Conservation (phyloP, 2,888 invertebrate species). For the Ornithoptera alexandrae region DNA sequence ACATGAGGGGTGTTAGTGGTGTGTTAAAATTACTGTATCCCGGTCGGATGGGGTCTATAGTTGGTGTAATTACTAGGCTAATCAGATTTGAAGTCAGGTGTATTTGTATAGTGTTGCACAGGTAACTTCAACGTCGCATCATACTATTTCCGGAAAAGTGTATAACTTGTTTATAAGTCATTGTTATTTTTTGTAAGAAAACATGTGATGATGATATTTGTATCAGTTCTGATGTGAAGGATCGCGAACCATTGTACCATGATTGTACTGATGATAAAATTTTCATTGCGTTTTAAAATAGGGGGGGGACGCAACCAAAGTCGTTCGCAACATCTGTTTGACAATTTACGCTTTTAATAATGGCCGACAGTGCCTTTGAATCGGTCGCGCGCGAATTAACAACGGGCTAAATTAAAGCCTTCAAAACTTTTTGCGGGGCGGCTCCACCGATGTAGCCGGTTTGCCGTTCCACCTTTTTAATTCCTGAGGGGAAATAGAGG, state of each 20-base stretch:
- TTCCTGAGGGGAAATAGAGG: constrained; percentile 47
- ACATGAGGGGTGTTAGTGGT: no score
- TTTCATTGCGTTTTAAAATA: constrained; percentile 69
- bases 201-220: neutral
- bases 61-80: no score
- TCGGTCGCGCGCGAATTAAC: constrained; percentile 75
- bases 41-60: no score
- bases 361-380: constrained; percentile 72
- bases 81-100: no score
- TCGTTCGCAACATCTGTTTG: constrained; percentile 76
- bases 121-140: no score
- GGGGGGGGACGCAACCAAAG: constrained; percentile 56
- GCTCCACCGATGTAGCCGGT: constrained; percentile 49
- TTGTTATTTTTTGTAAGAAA: no score
- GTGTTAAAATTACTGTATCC: no score
- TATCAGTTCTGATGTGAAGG: neutral
- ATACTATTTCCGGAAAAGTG: no score
- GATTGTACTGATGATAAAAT: constrained; percentile 40
- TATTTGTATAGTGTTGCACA: no score
- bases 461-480: constrained; percentile 49
- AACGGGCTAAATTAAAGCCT: constrained; percentile 73
- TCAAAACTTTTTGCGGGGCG: constrained; percentile 66
- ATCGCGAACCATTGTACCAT: constrained; percentile 25
- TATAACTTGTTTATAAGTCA: no score
- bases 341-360: constrained; percentile 80